These are phyloP conservation scores for Stenopsyche tienmushanensis DNA, from an alignment of 1,140 invertebrate genomes.

Conservation along the genomic window DNA sequence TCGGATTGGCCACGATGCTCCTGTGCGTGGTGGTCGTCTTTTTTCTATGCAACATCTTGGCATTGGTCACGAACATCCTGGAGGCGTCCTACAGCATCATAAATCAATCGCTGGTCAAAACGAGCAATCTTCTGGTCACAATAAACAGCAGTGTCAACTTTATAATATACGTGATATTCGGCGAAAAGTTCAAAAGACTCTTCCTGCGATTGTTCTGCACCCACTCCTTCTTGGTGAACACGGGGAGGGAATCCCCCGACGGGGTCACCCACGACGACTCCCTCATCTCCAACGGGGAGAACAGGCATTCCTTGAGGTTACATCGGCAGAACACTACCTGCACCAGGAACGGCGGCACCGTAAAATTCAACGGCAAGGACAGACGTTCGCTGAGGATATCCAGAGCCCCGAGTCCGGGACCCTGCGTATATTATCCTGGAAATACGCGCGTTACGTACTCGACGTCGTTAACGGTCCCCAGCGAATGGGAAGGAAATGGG, in stretches of 20 bases:
- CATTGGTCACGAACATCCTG: conserved; percentile 84
- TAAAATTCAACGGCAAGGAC: conserved; percentile 47
- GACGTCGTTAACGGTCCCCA: conserved; percentile 38
- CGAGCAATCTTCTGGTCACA: conserved; percentile 90
- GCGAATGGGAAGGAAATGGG: conserved; percentile 38
- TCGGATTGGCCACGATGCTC: conserved; percentile 90
- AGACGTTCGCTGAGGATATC: conserved; percentile 35
- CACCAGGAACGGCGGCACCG: conserved; percentile 53
- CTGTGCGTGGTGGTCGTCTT: conserved; percentile 93
- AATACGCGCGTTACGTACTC: conserved; percentile 32
- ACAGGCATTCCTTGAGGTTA: conserved; percentile 65
- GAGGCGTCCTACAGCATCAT: conserved; percentile 73
- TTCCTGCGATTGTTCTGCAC: conserved; percentile 86
- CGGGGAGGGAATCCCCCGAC: conserved; percentile 68
- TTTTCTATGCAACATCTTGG: conserved; percentile 90
- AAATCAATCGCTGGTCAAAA: conserved; percentile 77
- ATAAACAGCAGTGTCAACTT: conserved; percentile 97
- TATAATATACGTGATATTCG: conserved; percentile 95
- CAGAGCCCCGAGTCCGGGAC: conserved; percentile 57
- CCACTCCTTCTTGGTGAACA: conserved; percentile 54
- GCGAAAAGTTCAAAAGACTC: conserved; percentile 91
- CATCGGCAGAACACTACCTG: conserved; percentile 63
- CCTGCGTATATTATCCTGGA: conserved; percentile 68
- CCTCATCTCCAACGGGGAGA: conserved; percentile 72
- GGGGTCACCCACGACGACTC: conserved; percentile 76